Conservation (phyloP, 2,888 invertebrate genomes). For the Agriopis aurantiaria region DNA sequence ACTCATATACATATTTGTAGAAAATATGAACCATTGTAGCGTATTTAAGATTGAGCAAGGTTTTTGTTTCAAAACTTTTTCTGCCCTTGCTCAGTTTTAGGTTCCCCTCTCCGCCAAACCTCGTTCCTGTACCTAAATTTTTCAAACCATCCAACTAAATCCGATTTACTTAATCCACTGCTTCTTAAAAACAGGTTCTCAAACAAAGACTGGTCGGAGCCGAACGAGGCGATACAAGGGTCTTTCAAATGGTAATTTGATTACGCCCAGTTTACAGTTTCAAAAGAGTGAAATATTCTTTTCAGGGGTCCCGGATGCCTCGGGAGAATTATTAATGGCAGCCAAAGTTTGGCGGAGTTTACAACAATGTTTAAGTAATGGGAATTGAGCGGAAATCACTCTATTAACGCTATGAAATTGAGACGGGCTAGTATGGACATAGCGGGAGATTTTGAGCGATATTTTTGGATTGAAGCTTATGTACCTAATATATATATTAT, state of each 20-base stretch:
- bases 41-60: background rate
- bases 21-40: too few species aligned
- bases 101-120: background rate
- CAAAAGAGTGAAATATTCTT: constrained; percentile 83
- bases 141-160: constrained; percentile 12
- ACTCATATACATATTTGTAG: too few species aligned
- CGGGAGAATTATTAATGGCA: constrained; percentile 79
- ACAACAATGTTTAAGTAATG: constrained; percentile 53
- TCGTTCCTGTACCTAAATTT: constrained; percentile 10
- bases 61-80: background rate
- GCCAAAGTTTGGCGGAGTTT: constrained; percentile 68
- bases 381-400: constrained; percentile 43
- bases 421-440: constrained; percentile 34
- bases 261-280: constrained; percentile 78
- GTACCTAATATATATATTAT: too few species aligned
- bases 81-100: background rate
- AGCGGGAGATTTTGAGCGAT: background rate
- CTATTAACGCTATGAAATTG: constrained; percentile 22
- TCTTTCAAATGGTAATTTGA: constrained; percentile 83
- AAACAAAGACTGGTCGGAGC: constrained; percentile 23
- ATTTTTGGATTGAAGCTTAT: background rate
- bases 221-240: constrained; percentile 63
- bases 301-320: constrained; percentile 71
- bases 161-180: constrained; percentile 25
- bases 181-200: constrained; percentile 34